Evolutionary conservation across 2,888 invertebrate genomes (phyloP).

Genomic region (Pammene aurita): DNA sequence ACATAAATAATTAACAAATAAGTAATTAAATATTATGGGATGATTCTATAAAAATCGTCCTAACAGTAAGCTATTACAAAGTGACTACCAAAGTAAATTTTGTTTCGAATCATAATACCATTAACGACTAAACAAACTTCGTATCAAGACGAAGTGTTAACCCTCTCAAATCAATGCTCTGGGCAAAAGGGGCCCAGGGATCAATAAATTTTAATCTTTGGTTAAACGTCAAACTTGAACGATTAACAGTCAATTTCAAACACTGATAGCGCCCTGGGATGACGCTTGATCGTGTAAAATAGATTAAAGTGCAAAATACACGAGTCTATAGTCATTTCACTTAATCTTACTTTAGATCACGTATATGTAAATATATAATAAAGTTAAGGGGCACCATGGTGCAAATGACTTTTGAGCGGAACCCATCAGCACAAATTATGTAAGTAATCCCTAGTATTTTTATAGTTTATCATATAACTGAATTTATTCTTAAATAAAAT

Average conservation of each 20-base stretch:
- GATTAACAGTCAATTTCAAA: conserved; percentile 42
- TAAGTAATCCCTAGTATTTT: too few relatives aligned
- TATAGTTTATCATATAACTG: too few relatives aligned
- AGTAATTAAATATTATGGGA: too few relatives aligned
- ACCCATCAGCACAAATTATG: too few relatives aligned
- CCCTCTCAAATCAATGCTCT: conserved; percentile 19
- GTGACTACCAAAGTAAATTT: neutral
- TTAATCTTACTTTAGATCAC: conserved; percentile 16
- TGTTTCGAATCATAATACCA: conserved; percentile 2
- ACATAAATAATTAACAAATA: too few relatives aligned
- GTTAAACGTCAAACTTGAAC: conserved; percentile 41
- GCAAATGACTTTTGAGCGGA: too few relatives aligned
- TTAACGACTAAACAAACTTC: conserved; percentile 19
- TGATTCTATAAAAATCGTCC: too few relatives aligned
- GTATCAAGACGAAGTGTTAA: conserved; percentile 28
- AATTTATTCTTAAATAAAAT: too few relatives aligned
- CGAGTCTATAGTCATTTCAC: conserved; percentile 22
- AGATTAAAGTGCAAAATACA: conserved; percentile 33
- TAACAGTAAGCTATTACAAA: too few relatives aligned
- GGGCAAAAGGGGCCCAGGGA: conserved; percentile 22
- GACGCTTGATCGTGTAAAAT: conserved; percentile 33
- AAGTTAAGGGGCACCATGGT: too few relatives aligned
- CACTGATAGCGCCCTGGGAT: conserved; percentile 37
- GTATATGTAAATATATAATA: too few relatives aligned
- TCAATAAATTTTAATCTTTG: conserved; percentile 39